These are phyloP conservation scores for Paraplagusia blochii DNA, from an alignment of 2,113 vertebrate species.

Conservation along the genomic window DNA sequence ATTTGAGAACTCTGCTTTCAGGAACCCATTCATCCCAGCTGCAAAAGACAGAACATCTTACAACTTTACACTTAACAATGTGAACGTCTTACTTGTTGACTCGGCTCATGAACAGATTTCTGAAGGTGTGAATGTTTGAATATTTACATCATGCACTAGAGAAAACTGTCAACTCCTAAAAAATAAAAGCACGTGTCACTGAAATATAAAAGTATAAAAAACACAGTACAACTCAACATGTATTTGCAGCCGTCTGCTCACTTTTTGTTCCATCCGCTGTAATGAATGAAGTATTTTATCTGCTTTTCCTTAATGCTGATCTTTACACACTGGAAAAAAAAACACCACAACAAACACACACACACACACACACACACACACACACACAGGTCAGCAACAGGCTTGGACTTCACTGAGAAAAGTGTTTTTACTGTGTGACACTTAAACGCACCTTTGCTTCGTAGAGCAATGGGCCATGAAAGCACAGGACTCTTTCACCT, in stretches of 20 bases:
- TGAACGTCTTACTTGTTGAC: no score
- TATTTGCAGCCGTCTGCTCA: constrained; percentile 73
- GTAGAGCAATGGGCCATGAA: constrained; percentile 97
- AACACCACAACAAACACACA: constrained; percentile 20
- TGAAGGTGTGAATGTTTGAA: no score
- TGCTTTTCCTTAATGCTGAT: constrained; percentile 98
- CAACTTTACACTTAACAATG: not conserved
- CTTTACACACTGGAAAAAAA: constrained; percentile 90
- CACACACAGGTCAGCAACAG: constrained; percentile 11
- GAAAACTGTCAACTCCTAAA: no score
- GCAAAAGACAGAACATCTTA: constrained; percentile 16
- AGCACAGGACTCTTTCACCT: constrained; percentile 98
- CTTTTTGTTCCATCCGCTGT: constrained; percentile 99
- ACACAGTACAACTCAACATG: not conserved
- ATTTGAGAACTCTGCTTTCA: constrained; percentile 99
- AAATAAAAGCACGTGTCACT: no score
- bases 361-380: constrained; percentile 28
- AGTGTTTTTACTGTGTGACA: not conserved
- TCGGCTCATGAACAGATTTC: no score
- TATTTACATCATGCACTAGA: no score
- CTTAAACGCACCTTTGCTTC: constrained; percentile 89
- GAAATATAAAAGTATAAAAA: not conserved
- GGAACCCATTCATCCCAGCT: constrained; percentile 99
- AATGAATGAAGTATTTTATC: constrained; percentile 99
- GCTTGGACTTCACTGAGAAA: constrained; percentile 2